Evolutionary conservation across 1,140 invertebrate species (phyloP).

Genomic region (Hycleus cichorii): DNA sequence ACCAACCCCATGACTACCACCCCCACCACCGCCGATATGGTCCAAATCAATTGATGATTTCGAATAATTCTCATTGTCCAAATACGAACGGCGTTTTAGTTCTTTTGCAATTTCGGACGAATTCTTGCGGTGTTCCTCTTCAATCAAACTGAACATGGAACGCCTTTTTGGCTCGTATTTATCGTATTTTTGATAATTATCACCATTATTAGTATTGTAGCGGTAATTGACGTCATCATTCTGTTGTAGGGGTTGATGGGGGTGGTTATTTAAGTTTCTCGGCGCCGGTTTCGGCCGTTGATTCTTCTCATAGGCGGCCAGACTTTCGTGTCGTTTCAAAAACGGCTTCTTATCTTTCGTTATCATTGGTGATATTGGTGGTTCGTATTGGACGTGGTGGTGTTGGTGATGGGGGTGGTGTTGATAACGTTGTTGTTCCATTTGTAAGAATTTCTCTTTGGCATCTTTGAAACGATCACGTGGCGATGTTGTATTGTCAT

Average conservation of each 20-base stretch:
- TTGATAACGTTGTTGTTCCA: conserved; percentile 63
- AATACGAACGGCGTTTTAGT: conserved; percentile 41
- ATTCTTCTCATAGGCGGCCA: conserved; percentile 21
- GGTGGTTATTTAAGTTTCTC: conserved; percentile 13
- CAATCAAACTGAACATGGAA: conserved; percentile 41
- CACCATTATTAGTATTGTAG: conserved; percentile 24
- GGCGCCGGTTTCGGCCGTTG: conserved; percentile 31
- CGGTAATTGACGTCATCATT: conserved; percentile 33
- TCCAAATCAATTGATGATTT: conserved; percentile 31
- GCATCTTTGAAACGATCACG: conserved; percentile 74
- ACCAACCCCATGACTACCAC: conserved; percentile 19
- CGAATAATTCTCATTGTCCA: conserved; percentile 35
- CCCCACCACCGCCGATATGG: conserved; percentile 19
- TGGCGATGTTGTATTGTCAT: conserved; percentile 49
- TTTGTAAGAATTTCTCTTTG: conserved; percentile 71
- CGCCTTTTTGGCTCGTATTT: conserved; percentile 38
- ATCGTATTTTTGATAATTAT: conserved; percentile 38
- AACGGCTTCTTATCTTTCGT: conserved; percentile 26
- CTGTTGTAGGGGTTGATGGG: too few relatives aligned
- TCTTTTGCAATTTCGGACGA: conserved; percentile 44
- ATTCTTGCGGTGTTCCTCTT: conserved; percentile 40
- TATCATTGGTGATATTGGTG: conserved; percentile 26
- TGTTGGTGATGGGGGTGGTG: conserved; percentile 48
- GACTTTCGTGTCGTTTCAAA: conserved; percentile 32
- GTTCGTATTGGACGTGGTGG: conserved; percentile 39